Conservation (phyloP, 2,113 vertebrate species). For the Syngnathus scovelli region DNA sequence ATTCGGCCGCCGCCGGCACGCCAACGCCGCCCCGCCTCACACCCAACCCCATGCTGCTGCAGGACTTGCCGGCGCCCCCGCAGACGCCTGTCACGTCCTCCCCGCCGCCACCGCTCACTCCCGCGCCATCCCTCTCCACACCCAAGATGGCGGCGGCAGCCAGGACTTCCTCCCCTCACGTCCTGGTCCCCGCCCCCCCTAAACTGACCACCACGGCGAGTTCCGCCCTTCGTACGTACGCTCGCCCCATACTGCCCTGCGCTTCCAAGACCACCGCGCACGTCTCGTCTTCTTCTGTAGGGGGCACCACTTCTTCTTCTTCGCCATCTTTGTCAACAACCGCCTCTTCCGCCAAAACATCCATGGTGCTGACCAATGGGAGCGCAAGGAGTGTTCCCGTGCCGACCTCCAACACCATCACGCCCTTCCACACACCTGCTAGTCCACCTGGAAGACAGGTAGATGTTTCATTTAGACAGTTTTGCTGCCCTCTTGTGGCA, state of each 20-base stretch:
- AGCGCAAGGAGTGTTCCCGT: constrained; percentile 39
- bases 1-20: constrained; percentile 4
- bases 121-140: constrained; percentile 42
- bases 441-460: constrained; percentile 70
- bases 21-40: constrained; percentile 56
- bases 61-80: constrained; percentile 29
- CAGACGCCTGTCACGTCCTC: constrained; percentile 51
- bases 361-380: constrained; percentile 63
- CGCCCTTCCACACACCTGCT: constrained; percentile 73
- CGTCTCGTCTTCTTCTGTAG: constrained; percentile 4
- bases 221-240: constrained; percentile 52
- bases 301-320: constrained; percentile 12
- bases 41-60: constrained; percentile 57
- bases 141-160: constrained; percentile 20
- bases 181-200: constrained; percentile 44
- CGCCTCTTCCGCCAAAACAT: constrained; percentile 33
- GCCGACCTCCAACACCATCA: constrained; percentile 60
- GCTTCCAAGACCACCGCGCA: constrained; percentile 28
- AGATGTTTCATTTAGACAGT: background rate
- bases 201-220: constrained; percentile 47
- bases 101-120: constrained; percentile 60
- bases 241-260: constrained; percentile 52
- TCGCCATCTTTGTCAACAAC: constrained; percentile 19
- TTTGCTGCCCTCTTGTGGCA: too few species aligned
- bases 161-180: constrained; percentile 36